Percentiles rank a stretch among this genome's conserved stretches.
phyloP scores from a whole-genome alignment of 2,888 invertebrate genomes.

The Hydropsyche betteni region DNA sequence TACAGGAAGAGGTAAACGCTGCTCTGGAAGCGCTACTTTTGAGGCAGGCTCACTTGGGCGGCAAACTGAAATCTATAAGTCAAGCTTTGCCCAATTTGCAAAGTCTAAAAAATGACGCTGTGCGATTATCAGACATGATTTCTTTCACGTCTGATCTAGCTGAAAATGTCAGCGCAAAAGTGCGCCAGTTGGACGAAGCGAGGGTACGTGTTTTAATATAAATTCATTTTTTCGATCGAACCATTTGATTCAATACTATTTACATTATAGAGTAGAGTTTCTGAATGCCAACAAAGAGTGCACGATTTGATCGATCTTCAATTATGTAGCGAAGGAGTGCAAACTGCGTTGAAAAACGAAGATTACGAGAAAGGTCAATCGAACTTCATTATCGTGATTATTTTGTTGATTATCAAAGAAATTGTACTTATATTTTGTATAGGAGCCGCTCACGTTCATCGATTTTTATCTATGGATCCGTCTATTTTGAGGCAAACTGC shows the following conservation, averaged over 20 bases:
- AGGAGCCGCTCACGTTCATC: constrained; percentile 94
- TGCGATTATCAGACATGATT: constrained; percentile 85
- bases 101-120: constrained; percentile 79
- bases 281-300: constrained; percentile 92
- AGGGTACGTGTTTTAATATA: constrained; percentile 69
- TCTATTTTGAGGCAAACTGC: constrained; percentile 79
- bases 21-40: constrained; percentile 77
- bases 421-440: neutral
- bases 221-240: constrained; percentile 31
- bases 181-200: constrained; percentile 90
- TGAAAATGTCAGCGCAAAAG: constrained; percentile 95
- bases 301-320: constrained; percentile 95
- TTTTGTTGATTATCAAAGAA: neutral
- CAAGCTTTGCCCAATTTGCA: constrained; percentile 84
- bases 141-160: constrained; percentile 87
- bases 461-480: constrained; percentile 94
- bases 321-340: constrained; percentile 96
- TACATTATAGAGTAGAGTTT: constrained; percentile 79
- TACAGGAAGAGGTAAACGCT: constrained; percentile 73
- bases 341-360: constrained; percentile 90
- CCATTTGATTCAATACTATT: neutral
- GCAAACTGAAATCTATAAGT: constrained; percentile 81
- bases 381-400: neutral
- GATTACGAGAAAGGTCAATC: constrained; percentile 86
- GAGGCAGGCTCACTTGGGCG: constrained; percentile 79